phyloP scores from a whole-genome alignment of 2,888 invertebrate species.

The Gnatocerus cornutus region DNA sequence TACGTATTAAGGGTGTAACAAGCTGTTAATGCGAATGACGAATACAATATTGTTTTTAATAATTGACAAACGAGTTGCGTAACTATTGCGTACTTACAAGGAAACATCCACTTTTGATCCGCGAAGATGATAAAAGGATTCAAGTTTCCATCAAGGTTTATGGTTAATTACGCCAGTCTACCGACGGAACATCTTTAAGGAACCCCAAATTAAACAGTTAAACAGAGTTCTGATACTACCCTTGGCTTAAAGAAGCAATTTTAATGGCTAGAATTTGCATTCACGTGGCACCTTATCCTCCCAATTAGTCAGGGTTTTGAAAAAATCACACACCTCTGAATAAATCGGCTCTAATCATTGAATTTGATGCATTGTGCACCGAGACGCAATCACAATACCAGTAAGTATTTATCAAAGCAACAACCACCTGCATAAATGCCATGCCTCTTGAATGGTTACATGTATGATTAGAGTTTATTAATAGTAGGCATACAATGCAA shows the following conservation, averaged over 20 bases:
- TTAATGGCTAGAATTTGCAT: not conserved
- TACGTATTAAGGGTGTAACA: conserved; percentile 2
- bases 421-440: conserved; percentile 49
- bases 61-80: not conserved
- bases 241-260: not conserved
- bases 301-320: not conserved
- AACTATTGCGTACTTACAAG: too few relatives aligned
- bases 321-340: conserved; percentile 16
- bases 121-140: too few relatives aligned
- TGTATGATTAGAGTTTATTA: conserved; percentile 49
- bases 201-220: too few relatives aligned
- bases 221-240: not conserved
- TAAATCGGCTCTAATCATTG: conserved; percentile 28
- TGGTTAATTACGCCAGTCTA: too few relatives aligned
- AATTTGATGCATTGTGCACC: conserved; percentile 23
- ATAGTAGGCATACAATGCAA: conserved; percentile 49
- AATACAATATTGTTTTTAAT: not conserved
- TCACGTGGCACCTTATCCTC: not conserved
- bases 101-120: too few relatives aligned
- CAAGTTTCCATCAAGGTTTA: too few relatives aligned
- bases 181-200: too few relatives aligned
- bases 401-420: conserved; percentile 46
- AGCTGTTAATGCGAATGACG: not conserved
- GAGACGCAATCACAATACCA: conserved; percentile 13
- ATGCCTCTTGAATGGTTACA: conserved; percentile 43